phyloP scores from a whole-genome alignment of 2,797 vertebrate genomes.

The Sphaeramia orbicularis region DNA sequence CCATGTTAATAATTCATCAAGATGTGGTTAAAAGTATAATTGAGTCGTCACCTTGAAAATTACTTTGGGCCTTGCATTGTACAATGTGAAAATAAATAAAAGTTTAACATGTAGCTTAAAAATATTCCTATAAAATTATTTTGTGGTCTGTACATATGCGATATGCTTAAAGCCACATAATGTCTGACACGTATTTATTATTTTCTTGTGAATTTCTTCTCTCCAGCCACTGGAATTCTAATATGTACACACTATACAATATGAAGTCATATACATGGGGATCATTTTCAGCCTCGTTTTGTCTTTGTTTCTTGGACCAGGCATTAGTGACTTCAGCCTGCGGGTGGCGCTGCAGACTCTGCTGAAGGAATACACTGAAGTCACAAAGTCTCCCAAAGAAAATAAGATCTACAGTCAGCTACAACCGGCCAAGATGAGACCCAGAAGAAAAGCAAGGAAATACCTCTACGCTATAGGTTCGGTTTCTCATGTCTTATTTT shows the following conservation, averaged over 20 bases:
- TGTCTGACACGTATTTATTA: too few species aligned
- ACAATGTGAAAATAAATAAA: too few species aligned
- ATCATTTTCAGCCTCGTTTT: not conserved
- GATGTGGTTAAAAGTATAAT: too few species aligned
- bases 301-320: slow-evolving; percentile 44
- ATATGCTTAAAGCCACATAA: too few species aligned
- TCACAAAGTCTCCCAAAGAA: slow-evolving; percentile 93
- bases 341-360: slow-evolving; percentile 97
- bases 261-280: not conserved
- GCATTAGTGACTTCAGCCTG: slow-evolving; percentile 95
- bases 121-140: too few species aligned
- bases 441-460: slow-evolving; percentile 96
- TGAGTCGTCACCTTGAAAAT: too few species aligned
- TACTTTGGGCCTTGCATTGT: too few species aligned
- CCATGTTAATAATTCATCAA: too few species aligned
- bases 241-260: not conserved
- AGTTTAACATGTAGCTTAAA: too few species aligned
- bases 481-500: slow-evolving; percentile 19
- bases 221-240: too few species aligned
- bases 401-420: slow-evolving; percentile 92
- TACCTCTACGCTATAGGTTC: slow-evolving; percentile 97
- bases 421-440: slow-evolving; percentile 92
- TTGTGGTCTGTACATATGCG: too few species aligned
- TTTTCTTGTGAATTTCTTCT: too few species aligned
- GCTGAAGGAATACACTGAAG: slow-evolving; percentile 96